Conservation (phyloP, 2,113 vertebrate genomes). For the Ahaetulla prasina region DNA sequence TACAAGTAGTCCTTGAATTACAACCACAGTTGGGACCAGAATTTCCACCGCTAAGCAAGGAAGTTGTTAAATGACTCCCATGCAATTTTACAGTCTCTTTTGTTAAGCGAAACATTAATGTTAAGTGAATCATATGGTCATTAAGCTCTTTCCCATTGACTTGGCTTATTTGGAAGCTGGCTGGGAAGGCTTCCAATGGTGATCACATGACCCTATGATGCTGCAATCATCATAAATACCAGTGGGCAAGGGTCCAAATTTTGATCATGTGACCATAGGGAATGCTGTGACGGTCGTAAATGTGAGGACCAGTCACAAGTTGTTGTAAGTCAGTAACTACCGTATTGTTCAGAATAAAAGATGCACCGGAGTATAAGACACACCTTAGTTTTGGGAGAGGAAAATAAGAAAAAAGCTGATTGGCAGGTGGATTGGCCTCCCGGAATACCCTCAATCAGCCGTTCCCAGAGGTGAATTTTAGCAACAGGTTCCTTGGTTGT, state of each 20-base stretch:
- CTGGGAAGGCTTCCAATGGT: background rate
- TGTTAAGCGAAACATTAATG: background rate
- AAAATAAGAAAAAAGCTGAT: too few species aligned
- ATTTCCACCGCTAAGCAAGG: background rate
- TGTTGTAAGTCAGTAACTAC: too few species aligned
- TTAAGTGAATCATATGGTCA: background rate
- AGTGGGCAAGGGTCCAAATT: background rate
- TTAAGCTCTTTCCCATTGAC: background rate
- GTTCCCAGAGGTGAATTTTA: too few species aligned
- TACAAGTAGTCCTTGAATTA: background rate
- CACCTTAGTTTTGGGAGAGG: too few species aligned
- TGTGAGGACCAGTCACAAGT: background rate
- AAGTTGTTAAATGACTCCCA: background rate
- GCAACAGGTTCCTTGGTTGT: too few species aligned
- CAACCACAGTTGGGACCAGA: background rate
- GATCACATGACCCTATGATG: background rate
- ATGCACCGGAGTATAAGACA: too few species aligned
- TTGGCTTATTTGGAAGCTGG: too few species aligned
- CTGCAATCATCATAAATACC: background rate
- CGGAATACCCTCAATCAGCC: too few species aligned
- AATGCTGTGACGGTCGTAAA: background rate
- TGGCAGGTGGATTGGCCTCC: too few species aligned
- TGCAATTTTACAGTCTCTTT: background rate
- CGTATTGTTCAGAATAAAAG: too few species aligned
- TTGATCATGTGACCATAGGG: background rate